Base-by-base conservation (phyloP, 2,113 vertebrate genomes). In the Pholis gunnellus region DNA sequence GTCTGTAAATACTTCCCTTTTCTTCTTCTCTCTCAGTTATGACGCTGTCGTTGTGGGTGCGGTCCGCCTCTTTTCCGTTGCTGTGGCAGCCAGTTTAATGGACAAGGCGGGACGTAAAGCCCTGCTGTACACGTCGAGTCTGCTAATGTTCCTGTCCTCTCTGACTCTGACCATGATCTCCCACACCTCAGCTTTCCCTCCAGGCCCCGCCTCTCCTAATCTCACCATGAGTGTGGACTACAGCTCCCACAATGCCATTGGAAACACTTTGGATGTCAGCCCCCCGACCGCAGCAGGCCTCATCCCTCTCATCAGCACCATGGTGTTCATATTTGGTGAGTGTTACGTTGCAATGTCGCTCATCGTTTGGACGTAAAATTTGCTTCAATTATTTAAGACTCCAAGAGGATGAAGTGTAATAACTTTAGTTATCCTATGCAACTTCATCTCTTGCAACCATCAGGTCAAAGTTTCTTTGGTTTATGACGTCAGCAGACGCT, bases 291-390 rank as follows among this genome's bases (percentile, higher is more conserved):
- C 73, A 13, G n/a, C 72, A 6, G 36, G 77, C 68, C 9, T 97
- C 70, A 91, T 98, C 36, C 97, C 98, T 1, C 94, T 99, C 74
- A 92, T 99, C 81, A 96, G 96, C 83, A 95, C 95, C 61, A 95
- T 99, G 94, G 77, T 97, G 81, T 97, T 97, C 89, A 97, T 99
- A 89, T 97, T 97, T 91, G 97, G 98, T 99, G 91, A 64, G 96
- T 91, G 34, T 31, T 46, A 0, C 9, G 56, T 63, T n/a, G 18
- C 40, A 25, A 7, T 48, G 15, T 18, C 46, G 15, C 17, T 18
- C 15, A 17, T 18, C 15, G 46, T 15, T 52, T 22, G 50, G 50
- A 22, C 9, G 4, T 54, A 22, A 54, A 22, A 52, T 11, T 54
- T n/a, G 22, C 9, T 25, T 54, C 22, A 54, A 3, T 25, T 54